A percentile compares a stretch with the other conserved stretches of the same genome.
Evolutionary conservation across 30 jellyfish, hydroid and myxozoan genomes (phyloP).

Genomic region (Rhopilema esculentum): DNA sequence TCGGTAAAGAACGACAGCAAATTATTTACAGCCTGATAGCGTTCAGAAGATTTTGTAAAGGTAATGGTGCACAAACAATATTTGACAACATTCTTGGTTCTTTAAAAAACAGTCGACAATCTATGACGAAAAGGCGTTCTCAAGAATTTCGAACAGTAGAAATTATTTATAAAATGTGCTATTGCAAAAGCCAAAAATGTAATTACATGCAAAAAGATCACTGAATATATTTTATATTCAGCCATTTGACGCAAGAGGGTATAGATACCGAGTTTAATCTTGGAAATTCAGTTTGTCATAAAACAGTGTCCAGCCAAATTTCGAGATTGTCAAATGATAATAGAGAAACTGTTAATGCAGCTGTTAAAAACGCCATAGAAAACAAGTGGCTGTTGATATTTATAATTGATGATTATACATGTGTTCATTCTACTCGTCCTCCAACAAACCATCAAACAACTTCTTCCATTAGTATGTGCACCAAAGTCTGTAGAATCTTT

Average conservation of each 20-base stretch:
- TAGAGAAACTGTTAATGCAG: not conserved
- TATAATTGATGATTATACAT: conserved; percentile 1
- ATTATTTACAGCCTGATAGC: not conserved
- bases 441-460: conserved; percentile 7
- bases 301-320: not conserved
- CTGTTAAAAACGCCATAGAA: conserved; percentile 2
- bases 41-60: not conserved
- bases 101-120: not conserved
- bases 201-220: conserved; percentile 20
- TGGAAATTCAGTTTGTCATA: conserved; percentile 10
- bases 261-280: conserved; percentile 6
- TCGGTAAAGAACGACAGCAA: not conserved
- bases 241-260: conserved; percentile 22
- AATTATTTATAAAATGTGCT: conserved; percentile 3
- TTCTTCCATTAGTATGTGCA: conserved; percentile 6
- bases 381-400: not conserved
- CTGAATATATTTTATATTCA: not conserved
- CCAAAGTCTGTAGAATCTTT: not conserved
- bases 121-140: not conserved
- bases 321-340: not conserved
- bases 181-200: conserved; percentile 16
- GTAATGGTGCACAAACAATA: conserved; percentile 11
- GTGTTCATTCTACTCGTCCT: not conserved
- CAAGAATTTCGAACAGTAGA: conserved; percentile 17
- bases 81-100: conserved; percentile 4